Evolutionary conservation across 2,113 vertebrate species (phyloP).

Genomic region (Alethe castanea): DNA sequence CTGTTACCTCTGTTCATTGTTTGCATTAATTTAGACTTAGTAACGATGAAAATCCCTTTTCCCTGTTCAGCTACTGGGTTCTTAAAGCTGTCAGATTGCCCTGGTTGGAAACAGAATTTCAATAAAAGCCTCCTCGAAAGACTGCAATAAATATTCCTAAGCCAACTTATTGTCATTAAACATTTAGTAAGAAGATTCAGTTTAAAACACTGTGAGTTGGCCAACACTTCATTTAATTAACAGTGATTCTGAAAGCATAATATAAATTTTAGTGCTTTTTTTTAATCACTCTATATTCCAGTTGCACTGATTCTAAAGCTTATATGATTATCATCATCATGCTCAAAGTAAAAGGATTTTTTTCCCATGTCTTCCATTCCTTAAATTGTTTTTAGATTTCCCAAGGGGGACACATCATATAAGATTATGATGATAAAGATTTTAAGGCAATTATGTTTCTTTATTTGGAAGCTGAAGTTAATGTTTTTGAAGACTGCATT

Average conservation of each 20-base stretch:
- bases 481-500: slow-evolving; percentile 30
- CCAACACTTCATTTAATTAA: slow-evolving; percentile 54
- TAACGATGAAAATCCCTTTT: slow-evolving; percentile 22
- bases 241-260: slow-evolving; percentile 44
- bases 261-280: slow-evolving; percentile 51
- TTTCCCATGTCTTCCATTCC: slow-evolving; percentile 32
- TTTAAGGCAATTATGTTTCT: slow-evolving; percentile 66
- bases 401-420: slow-evolving; percentile 11
- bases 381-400: slow-evolving; percentile 69
- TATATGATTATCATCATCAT: slow-evolving; percentile 52
- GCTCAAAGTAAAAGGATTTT: slow-evolving; percentile 60
- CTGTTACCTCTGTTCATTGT: slow-evolving; percentile 36
- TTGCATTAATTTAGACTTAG: slow-evolving; percentile 46
- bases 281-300: slow-evolving; percentile 42
- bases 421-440: slow-evolving; percentile 64
- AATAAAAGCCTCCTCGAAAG: slow-evolving; percentile 24
- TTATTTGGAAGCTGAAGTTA: slow-evolving; percentile 58
- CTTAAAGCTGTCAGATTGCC: slow-evolving; percentile 25
- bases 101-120: slow-evolving; percentile 23
- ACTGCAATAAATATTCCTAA: slow-evolving; percentile 23
- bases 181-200: slow-evolving; percentile 30
- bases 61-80: slow-evolving; percentile 12
- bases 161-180: slow-evolving; percentile 58
- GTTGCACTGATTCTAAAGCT: slow-evolving; percentile 12
- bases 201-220: slow-evolving; percentile 16